These are phyloP conservation scores for Periophthalmus modestus DNA, from an alignment of 2,113 vertebrate genomes.

Conservation along the genomic window DNA sequence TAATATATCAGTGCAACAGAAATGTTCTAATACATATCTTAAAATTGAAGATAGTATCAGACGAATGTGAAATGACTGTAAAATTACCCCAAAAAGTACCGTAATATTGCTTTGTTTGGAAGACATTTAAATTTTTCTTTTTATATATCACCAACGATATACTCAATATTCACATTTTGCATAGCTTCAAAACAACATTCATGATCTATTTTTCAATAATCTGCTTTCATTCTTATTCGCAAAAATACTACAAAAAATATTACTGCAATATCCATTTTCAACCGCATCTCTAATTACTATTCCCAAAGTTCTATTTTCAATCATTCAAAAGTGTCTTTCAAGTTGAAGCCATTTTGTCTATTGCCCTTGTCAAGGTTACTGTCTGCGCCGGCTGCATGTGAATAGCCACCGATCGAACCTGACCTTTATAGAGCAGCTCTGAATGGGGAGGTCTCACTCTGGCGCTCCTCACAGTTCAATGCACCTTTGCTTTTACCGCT, in stretches of 20 bases:
- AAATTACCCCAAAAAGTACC: too few species aligned
- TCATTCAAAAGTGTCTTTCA: conserved; percentile 33
- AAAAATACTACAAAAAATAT: neutral
- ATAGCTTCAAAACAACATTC: neutral
- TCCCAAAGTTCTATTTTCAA: conserved; percentile 13
- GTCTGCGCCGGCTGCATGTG: conserved; percentile 44
- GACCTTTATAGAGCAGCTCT: conserved; percentile 43
- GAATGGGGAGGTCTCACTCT: conserved; percentile 21
- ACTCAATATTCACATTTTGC: too few species aligned
- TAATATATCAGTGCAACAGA: too few species aligned
- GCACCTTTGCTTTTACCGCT: conserved; percentile 13
- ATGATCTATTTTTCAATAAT: neutral
- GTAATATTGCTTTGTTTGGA: too few species aligned
- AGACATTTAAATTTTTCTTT: neutral
- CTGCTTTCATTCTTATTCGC: neutral
- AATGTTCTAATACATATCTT: too few species aligned
- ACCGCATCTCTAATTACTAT: neutral
- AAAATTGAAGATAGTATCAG: too few species aligned
- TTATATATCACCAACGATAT: too few species aligned
- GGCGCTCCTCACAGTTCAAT: neutral
- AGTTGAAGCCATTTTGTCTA: conserved; percentile 27
- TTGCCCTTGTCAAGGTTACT: conserved; percentile 42
- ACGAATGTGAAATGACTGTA: too few species aligned
- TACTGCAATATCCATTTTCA: neutral
- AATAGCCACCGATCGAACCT: conserved; percentile 48